Base-by-base conservation (phyloP, 2,797 vertebrate genomes). In the Lepilemur septentrionalis region DNA sequence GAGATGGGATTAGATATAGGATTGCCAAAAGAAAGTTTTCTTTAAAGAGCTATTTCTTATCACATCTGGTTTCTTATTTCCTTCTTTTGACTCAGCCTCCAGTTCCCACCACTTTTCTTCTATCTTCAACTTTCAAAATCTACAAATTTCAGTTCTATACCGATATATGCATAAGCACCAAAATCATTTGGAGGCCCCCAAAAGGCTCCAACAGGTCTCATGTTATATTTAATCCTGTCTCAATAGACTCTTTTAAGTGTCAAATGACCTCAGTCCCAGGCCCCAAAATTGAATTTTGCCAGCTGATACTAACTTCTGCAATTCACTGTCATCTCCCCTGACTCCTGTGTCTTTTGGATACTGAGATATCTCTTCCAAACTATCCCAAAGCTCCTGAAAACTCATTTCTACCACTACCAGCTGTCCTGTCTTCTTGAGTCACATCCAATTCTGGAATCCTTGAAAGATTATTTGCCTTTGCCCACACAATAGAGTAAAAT, bases 21-120 rank as follows among this genome's bases (percentile, higher is more conserved):
- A 79, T 82, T 89, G 35, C 67, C 59, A 80, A 89, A 78, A 82
- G 38, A 85, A 85, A 78, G 20, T 57, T 88, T 97, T 89, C 41
- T 38, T 63, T 73, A 43, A 85, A 55, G 32, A 91, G 25, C 8
- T 91, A 25, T 50, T 88, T 92, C 8, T 88, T 63, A 89, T 41
- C 22, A 32, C 4, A 84, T 67, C 41, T 92, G 7, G 4, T 82
- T 89, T 79, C 43, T 93, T 92, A 84, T 50, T 67, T 88, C 32
- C 43, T 82, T 87, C 18, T 55, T 88, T 86, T 79, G 88, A 78
- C n/a, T 73, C 23, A 61, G 65, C 25, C 43, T 96, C 35, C 57
- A 81, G 15, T 87, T 89, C 41, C 43, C 38, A 63, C 20, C 46
- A 72, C 41, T 38, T 20, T 55, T 67, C 52, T 32, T 75, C n/a